These are phyloP conservation scores for Neopipo cinnamomea DNA, from an alignment of 2,113 vertebrate species.

Conservation along the genomic window DNA sequence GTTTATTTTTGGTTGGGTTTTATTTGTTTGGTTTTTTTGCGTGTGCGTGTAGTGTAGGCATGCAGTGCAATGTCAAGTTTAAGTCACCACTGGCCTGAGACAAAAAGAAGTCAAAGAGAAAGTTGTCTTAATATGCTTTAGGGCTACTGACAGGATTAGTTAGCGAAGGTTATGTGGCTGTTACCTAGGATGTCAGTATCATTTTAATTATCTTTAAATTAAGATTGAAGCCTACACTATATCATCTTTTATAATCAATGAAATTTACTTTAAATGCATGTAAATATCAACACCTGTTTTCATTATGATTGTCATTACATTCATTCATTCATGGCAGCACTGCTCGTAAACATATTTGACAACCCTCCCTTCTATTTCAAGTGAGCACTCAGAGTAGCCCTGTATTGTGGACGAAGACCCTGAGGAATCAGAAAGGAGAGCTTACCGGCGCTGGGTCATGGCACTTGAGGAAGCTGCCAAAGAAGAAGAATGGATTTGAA, in stretches of 20 bases:
- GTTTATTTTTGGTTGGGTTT: background rate
- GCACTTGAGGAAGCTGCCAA: too few relatives aligned
- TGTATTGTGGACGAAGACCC: too few relatives aligned
- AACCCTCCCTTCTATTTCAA: background rate
- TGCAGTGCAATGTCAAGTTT: background rate
- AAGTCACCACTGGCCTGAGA: background rate
- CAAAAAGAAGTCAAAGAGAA: background rate
- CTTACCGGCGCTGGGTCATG: too few relatives aligned
- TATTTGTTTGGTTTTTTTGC: background rate
- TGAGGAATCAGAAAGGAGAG: too few relatives aligned
- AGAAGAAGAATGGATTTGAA: too few relatives aligned
- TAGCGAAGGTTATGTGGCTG: background rate
- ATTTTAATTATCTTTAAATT: background rate
- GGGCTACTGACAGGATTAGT: background rate
- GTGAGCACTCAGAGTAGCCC: background rate
- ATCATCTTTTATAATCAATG: background rate
- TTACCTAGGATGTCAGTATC: background rate
- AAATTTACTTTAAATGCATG: background rate
- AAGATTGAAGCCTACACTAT: background rate
- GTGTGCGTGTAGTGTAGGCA: background rate
- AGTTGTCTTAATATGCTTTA: background rate
- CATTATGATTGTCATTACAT: background rate
- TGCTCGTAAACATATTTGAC: background rate
- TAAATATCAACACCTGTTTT: background rate
- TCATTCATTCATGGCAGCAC: background rate